Conservation (phyloP, 1,140 invertebrate species). For the Eumaeus atala region DNA sequence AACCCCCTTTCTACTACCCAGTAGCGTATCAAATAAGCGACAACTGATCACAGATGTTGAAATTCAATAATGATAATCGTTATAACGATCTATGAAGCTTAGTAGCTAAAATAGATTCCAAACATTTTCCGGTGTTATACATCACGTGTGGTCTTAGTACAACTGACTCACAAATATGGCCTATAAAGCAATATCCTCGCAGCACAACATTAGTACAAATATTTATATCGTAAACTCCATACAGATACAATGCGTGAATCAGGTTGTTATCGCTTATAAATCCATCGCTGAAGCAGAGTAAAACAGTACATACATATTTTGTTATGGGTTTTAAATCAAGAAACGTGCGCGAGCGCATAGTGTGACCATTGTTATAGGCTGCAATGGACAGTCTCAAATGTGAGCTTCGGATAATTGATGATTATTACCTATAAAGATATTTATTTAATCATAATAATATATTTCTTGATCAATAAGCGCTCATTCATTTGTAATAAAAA, state of each 20-base stretch:
- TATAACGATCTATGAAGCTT: too few relatives aligned
- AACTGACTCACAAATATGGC: constrained; percentile 17
- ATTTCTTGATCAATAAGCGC: too few relatives aligned
- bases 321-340: constrained; percentile 56
- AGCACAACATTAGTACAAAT: constrained; percentile 40
- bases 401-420: too few relatives aligned
- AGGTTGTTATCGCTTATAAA: constrained; percentile 48
- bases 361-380: constrained; percentile 23
- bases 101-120: too few relatives aligned
- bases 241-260: constrained; percentile 45
- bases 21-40: too few relatives aligned
- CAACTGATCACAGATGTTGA: too few relatives aligned
- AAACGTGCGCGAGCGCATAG: constrained; percentile 37
- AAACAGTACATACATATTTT: constrained; percentile 67
- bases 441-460: too few relatives aligned
- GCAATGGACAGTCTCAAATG: constrained; percentile 5
- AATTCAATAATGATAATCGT: too few relatives aligned
- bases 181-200: constrained; percentile 33
- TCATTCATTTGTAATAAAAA: too few relatives aligned
- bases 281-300: constrained; percentile 47
- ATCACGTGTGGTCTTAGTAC: neutral
- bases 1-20: too few relatives aligned
- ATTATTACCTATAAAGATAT: too few relatives aligned
- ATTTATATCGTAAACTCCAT: constrained; percentile 45
- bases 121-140: neutral